Conservation (phyloP, 1,140 invertebrate genomes). For the Temnothorax curvispinosus region DNA sequence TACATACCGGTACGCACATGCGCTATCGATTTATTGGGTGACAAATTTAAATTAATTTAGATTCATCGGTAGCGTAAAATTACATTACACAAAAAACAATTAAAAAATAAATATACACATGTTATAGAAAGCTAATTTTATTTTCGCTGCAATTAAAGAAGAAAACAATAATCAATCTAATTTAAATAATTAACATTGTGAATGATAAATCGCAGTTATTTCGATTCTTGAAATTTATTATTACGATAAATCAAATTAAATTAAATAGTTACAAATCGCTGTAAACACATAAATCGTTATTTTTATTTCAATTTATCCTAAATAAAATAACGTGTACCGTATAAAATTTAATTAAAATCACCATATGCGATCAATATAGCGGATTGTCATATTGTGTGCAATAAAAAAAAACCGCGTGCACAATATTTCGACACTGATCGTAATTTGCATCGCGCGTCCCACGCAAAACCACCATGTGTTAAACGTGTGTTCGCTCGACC, state of each 20-base stretch:
- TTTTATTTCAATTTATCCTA: background rate
- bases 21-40: background rate
- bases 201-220: background rate
- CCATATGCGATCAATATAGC: background rate
- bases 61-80: background rate
- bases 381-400: background rate
- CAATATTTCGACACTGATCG: slow-evolving; percentile 21
- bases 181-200: background rate
- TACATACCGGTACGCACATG: slow-evolving; percentile 12
- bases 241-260: background rate
- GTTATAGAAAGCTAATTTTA: background rate
- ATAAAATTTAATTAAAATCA: slow-evolving; percentile 21
- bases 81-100: background rate
- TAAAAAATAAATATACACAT: background rate
- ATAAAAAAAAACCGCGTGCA: background rate
- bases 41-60: background rate
- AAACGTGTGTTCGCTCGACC: slow-evolving; percentile 53
- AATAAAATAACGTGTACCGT: background rate
- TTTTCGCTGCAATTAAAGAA: background rate
- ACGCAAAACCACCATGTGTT: slow-evolving; percentile 16
- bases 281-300: background rate
- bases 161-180: background rate
- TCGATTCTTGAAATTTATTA: background rate
- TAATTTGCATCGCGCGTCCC: slow-evolving; percentile 21
- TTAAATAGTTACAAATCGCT: background rate